These are phyloP conservation scores for Drosophila ficusphila DNA, from an alignment of 1,140 invertebrate genomes.

Conservation along the genomic window DNA sequence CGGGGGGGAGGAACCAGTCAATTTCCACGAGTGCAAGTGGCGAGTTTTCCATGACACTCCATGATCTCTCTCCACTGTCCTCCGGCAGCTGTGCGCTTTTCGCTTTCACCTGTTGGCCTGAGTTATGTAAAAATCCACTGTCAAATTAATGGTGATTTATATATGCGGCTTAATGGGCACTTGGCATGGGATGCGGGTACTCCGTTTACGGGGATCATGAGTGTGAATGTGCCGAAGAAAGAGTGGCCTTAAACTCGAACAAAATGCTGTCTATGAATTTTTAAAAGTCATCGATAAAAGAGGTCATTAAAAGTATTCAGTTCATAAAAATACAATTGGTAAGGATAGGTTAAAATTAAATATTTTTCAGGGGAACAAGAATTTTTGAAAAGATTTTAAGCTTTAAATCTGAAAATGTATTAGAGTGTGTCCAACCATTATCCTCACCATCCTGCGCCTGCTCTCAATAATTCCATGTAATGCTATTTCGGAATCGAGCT, in stretches of 20 bases:
- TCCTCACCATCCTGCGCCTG: neutral
- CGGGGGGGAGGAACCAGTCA: slow-evolving; percentile 36
- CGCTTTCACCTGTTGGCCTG: slow-evolving; percentile 74
- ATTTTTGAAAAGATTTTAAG: too few relatives aligned
- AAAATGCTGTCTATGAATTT: slow-evolving; percentile 13
- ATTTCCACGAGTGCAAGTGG: slow-evolving; percentile 77
- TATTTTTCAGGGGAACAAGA: neutral
- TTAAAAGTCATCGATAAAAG: neutral
- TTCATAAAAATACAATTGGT: too few relatives aligned
- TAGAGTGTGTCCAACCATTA: neutral
- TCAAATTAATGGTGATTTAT: slow-evolving; percentile 81
- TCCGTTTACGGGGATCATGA: slow-evolving; percentile 11
- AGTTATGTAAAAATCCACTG: slow-evolving; percentile 77
- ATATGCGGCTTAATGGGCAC: slow-evolving; percentile 63
- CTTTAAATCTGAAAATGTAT: too few relatives aligned
- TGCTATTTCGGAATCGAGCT: slow-evolving; percentile 20
- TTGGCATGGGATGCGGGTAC: slow-evolving; percentile 45
- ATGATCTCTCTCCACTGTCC: slow-evolving; percentile 25
- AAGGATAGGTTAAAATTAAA: slow-evolving; percentile 29
- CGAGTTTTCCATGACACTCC: slow-evolving; percentile 61
- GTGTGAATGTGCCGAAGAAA: slow-evolving; percentile 25
- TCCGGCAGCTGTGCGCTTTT: slow-evolving; percentile 65
- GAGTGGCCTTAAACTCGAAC: slow-evolving; percentile 28
- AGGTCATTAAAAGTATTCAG: neutral
- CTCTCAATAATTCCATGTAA: slow-evolving; percentile 18